These are phyloP conservation scores for Festucalex cinctus DNA, from an alignment of 2,113 vertebrate genomes.

Conservation along the genomic window DNA sequence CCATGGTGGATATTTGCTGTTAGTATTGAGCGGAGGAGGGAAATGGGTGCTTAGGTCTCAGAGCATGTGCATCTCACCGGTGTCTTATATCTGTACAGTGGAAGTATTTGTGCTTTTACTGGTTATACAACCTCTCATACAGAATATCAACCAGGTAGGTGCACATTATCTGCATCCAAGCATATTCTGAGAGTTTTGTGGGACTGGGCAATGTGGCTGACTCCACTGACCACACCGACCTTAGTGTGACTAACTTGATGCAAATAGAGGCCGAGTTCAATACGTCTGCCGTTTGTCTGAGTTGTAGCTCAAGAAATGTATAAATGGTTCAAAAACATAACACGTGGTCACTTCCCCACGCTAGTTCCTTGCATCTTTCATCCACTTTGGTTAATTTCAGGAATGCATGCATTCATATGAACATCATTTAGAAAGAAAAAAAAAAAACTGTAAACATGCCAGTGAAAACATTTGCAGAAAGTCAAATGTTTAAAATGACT, in stretches of 20 bases:
- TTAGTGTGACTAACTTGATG: background rate
- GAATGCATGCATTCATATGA: conserved; percentile 68
- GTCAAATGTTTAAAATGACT: conserved; percentile 42
- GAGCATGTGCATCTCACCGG: background rate
- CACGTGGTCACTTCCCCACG: conserved; percentile 23
- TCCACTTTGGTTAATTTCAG: conserved; percentile 63
- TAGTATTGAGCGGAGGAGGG: background rate
- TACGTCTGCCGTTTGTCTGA: conserved; percentile 12
- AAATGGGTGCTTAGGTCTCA: background rate
- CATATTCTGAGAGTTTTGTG: background rate
- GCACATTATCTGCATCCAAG: background rate
- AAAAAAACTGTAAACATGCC: conserved; percentile 57
- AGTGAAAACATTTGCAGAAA: conserved; percentile 52
- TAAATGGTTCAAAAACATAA: conserved; percentile 17
- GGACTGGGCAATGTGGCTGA: background rate
- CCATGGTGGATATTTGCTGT: conserved; percentile 7
- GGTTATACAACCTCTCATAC: background rate
- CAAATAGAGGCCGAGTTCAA: background rate
- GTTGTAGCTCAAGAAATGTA: conserved; percentile 4
- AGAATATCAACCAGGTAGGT: background rate
- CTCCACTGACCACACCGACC: background rate
- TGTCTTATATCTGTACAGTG: background rate
- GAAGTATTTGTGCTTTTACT: conserved; percentile 5
- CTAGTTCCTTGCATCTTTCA: conserved; percentile 36
- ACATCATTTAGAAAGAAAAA: conserved; percentile 21